Percentiles rank a stretch among this genome's conserved stretches.
Evolutionary conservation across 35 echinoderm and acorn worm species (phyloP).

Genomic region (Apostichopus japonicus): DNA sequence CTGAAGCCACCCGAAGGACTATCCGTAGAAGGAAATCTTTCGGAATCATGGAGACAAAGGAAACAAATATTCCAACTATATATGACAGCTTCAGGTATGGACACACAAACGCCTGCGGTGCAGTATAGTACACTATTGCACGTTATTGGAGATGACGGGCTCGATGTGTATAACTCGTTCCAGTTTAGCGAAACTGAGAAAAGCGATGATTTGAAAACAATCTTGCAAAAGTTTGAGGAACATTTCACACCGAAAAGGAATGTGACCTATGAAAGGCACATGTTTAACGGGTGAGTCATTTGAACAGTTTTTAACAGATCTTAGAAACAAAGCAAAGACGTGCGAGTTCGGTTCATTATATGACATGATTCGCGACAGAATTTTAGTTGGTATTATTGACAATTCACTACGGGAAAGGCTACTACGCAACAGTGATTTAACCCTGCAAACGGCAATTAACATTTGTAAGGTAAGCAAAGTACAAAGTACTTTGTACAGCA

Average conservation of each 20-base stretch:
- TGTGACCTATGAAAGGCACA: conserved; percentile 36
- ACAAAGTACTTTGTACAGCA: too few species aligned
- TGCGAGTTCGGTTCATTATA: background rate
- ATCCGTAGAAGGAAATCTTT: background rate
- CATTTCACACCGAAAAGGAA: conserved; percentile 34
- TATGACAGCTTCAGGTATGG: background rate
- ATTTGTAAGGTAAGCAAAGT: too few species aligned
- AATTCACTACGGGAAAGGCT: too few species aligned
- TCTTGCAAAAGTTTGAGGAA: conserved; percentile 34
- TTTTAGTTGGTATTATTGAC: background rate
- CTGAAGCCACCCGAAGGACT: conserved; percentile 46
- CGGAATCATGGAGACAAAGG: conserved; percentile 55
- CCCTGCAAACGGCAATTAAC: too few species aligned
- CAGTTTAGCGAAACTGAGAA: too few species aligned
- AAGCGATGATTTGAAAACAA: background rate
- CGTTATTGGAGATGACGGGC: conserved; percentile 63
- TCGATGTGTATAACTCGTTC: conserved; percentile 55
- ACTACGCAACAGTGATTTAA: too few species aligned
- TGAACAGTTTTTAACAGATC: conserved; percentile 10
- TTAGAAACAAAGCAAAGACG: background rate
- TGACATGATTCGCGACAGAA: conserved; percentile 45
- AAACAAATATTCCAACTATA: conserved; percentile 59
- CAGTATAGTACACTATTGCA: conserved; percentile 62
- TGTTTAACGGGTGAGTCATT: background rate
- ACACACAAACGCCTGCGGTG: background rate